Base-by-base conservation (phyloP, 2,888 invertebrate genomes). In the Bruchidius siliquastri region DNA sequence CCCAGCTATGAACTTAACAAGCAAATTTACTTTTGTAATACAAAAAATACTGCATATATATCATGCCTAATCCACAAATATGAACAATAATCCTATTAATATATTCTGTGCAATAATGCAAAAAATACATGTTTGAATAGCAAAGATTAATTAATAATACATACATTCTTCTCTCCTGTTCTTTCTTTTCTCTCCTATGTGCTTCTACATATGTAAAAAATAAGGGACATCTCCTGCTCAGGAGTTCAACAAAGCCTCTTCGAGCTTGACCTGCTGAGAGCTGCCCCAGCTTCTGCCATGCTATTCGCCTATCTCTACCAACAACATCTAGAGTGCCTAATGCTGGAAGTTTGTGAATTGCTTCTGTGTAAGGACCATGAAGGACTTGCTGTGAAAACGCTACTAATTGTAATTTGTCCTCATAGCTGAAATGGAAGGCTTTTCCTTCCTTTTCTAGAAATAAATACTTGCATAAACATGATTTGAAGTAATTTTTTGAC, bases 321-420 rank as follows among this genome's bases (percentile, higher is more conserved):
- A 99, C 97, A 0, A 99, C 95, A 88, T 99, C 98, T 67, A 99
- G 87, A 0, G 97, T 96, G 22, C 98, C 98, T 71, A 98, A 88
- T 20, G 95, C 95, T 69, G 96, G 92, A 68, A 90, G 85, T 80
- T 86, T 87, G 6, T 90, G 90, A 72, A 92, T 90, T 72, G 91
- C 92, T 0, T 92, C 87, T 78, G 93, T 91, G 82, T 93, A 92
- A 71, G 94, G 92, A 0, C 98, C 98, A 86, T 96, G 93, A 18
- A 90, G 90, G 10, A 95, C 94, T 89, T 98, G 98, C 84, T 97
- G 96, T 13, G 95, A 96, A 83, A 94, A 95, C 0, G 98, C 98
- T 21, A 98, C 94, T 77, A 99, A 87, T 84, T 94, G 94, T 73
- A 98, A 87, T 84, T 96, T 95, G 84, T 98, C 97, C 86, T 96